Conservation (phyloP, 1,140 invertebrate species). For the Aphaenogaster rudis region DNA sequence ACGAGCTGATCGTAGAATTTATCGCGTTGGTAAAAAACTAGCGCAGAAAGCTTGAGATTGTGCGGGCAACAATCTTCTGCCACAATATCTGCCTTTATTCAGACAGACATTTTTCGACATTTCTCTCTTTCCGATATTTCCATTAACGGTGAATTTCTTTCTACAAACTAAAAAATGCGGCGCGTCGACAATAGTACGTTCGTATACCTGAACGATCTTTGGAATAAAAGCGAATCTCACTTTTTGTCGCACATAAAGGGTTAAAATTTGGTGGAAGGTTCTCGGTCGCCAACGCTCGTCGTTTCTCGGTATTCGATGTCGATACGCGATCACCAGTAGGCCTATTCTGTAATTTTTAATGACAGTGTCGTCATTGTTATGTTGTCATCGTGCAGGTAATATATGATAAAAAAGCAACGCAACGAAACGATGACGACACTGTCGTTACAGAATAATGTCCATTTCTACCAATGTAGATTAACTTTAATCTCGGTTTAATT, state of each 20-base stretch:
- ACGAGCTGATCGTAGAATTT: not conserved
- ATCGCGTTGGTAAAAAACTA: slow-evolving; percentile 6
- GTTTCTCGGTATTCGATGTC: not conserved
- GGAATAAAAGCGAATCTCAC: not conserved
- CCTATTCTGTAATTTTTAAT: too few species aligned
- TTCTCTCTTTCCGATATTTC: not conserved
- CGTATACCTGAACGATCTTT: not conserved
- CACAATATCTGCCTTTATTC: not conserved
- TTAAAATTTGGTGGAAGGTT: not conserved
- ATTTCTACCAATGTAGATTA: too few species aligned
- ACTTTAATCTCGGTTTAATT: too few species aligned
- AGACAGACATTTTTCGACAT: slow-evolving; percentile 5
- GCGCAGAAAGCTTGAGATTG: not conserved
- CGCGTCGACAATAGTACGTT: not conserved
- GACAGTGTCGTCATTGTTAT: too few species aligned
- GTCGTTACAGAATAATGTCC: too few species aligned
- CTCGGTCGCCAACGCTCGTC: not conserved
- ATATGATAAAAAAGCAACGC: too few species aligned
- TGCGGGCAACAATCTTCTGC: not conserved
- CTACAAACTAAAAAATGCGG: not conserved
- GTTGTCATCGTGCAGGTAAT: too few species aligned
- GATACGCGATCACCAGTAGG: not conserved
- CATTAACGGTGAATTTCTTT: not conserved
- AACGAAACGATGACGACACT: too few species aligned
- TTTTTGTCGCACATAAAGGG: not conserved